phyloP scores from a whole-genome alignment of 2,113 vertebrate species.

The Bothrops jararaca region DNA sequence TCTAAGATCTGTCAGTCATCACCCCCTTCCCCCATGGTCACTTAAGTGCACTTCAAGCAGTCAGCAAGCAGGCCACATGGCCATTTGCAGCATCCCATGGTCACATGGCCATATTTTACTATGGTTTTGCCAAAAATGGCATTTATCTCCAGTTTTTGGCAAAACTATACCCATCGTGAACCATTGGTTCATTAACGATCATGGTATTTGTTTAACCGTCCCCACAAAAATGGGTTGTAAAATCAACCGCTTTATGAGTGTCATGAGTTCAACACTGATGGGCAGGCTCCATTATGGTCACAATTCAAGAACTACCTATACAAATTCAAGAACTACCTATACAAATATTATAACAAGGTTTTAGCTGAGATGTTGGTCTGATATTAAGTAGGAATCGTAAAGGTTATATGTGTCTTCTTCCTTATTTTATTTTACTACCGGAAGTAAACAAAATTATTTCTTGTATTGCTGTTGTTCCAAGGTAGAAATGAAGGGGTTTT shows the following conservation, averaged over 20 bases:
- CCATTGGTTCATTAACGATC: neutral
- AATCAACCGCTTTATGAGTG: neutral
- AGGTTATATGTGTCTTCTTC: neutral
- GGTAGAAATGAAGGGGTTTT: neutral
- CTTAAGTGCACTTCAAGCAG: neutral
- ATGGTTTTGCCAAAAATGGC: neutral
- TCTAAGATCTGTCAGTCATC: neutral
- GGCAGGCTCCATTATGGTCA: neutral
- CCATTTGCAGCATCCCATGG: neutral
- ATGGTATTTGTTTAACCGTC: neutral
- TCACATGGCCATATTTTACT: neutral
- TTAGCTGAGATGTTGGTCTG: constrained; percentile 19
- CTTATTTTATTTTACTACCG: constrained; percentile 10
- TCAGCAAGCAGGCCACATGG: neutral
- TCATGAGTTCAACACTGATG: neutral
- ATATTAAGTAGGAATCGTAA: neutral
- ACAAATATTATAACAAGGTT: constrained; percentile 1
- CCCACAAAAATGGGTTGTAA: neutral
- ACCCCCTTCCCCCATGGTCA: neutral
- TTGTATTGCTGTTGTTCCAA: neutral
- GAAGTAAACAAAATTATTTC: neutral
- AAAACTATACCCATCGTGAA: neutral
- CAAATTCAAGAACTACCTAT: constrained; percentile 1
- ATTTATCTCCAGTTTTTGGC: neutral
- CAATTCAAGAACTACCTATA: neutral